Evolutionary conservation across 2,888 invertebrate genomes (phyloP), one percentile per base, ranked within the genome.

Genomic region (Eurois occulta): DNA sequence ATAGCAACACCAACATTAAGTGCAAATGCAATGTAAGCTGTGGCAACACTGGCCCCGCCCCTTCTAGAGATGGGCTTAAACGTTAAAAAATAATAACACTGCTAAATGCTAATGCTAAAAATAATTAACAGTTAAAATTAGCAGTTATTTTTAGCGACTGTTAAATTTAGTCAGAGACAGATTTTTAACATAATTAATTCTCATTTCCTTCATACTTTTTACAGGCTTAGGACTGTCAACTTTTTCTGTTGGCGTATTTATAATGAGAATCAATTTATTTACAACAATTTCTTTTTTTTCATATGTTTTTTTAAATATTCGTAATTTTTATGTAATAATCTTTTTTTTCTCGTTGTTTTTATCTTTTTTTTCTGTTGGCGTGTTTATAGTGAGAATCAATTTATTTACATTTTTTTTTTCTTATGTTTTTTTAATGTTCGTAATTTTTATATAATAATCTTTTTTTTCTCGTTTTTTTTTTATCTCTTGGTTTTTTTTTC

Each of bases 201-300:
- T 24, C 5, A 11, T 35, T 62, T 62, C 62, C 62, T 62, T 35
- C 62, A 21, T 32, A 62, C 32, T 38, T 38, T 38, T 38, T 5
- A 5, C 38, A 38, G 38, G 38, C 38, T 38, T 38, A 38, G 38
- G 38, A 62, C 62, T 62, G 32, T 35, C 62, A 62, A 62, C 35
- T 24, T 35, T 62, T 62, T 62, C 35, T 62, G 62, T 62, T 62
- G 62, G 62, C 62, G 62, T 62, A 35, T 62, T 62, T 62, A 62
- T 5, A 62, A 62, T 62, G 62, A 62, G 35, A 62, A 35, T 62
- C 35, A 35, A 62, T 62, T 35, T 35, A 35, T 62, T 35, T 21
- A 35, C 35, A 24, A 62, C 21, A 21, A 5, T 21, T 35, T 35
- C 35, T 62, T 62, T 35, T 24, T 24, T 60, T 32, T 62, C n/a